Conservation (phyloP, 2,113 vertebrate species). For the Amazona vittata region DNA sequence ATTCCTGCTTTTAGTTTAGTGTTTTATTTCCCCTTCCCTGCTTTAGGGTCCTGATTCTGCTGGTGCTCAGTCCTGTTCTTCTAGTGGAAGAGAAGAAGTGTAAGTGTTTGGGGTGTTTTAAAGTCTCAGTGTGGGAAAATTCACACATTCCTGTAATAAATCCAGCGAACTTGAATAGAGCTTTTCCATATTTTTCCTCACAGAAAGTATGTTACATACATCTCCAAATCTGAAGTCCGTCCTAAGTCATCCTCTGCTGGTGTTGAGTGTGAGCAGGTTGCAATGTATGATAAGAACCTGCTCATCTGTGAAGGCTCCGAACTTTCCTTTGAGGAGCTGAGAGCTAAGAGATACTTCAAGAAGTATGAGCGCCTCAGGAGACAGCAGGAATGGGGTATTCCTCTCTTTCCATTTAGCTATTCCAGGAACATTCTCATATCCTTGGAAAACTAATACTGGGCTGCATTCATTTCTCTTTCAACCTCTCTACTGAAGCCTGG, state of each 20-base stretch:
- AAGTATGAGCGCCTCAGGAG: neutral
- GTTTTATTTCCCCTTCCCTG: neutral
- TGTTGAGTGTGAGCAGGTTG: neutral
- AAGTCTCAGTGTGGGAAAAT: neutral
- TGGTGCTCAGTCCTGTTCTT: neutral
- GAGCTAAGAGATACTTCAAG: slow-evolving; percentile 42
- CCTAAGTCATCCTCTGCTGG: neutral
- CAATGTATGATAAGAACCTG: slow-evolving; percentile 37
- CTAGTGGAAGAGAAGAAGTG: slow-evolving; percentile 6
- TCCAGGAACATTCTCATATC: neutral
- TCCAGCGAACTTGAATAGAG: neutral
- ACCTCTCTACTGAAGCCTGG: neutral
- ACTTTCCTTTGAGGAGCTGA: slow-evolving; percentile 55
- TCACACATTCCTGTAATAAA: accelerated
- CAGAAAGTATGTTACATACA: slow-evolving; percentile 20
- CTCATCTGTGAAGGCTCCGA: slow-evolving; percentile 16
- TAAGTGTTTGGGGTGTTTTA: neutral
- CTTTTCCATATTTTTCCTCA: neutral
- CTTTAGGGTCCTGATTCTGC: neutral
- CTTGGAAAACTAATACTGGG: neutral
- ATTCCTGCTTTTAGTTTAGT: neutral
- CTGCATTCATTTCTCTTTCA: neutral
- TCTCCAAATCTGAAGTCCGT: slow-evolving; percentile 51
- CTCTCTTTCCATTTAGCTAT: neutral
- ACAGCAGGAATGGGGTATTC: slow-evolving; percentile 41